Percentiles rank a stretch among this genome's conserved stretches.
Conservation (phyloP, 1,140 invertebrate genomes). For the Atta colombica region DNA sequence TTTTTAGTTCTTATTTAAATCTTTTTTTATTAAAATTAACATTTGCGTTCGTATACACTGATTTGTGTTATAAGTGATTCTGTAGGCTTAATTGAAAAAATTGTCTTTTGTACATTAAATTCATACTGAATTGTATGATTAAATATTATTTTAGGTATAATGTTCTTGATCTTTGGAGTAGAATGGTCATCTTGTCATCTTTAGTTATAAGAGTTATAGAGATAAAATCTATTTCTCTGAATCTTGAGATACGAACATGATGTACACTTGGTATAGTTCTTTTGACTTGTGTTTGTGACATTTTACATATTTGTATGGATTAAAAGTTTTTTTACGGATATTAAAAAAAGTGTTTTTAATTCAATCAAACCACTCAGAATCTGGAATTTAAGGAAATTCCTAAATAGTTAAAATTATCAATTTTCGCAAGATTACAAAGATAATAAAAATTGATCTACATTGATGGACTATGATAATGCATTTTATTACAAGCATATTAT, state of each 20-base stretch:
- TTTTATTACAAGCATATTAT: too few species aligned
- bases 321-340: neutral
- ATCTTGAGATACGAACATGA: neutral
- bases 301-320: constrained; percentile 12
- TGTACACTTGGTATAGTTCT: neutral
- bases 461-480: too few species aligned
- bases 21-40: neutral
- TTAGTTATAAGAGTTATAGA: neutral
- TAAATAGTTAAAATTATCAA: too few species aligned
- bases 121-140: neutral
- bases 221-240: constrained; percentile 1
- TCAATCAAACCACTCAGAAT: neutral
- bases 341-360: neutral
- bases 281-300: neutral
- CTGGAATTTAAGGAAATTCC: neutral
- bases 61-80: neutral
- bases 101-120: neutral
- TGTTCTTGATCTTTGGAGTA: neutral
- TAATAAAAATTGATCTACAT: too few species aligned
- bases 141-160: constrained; percentile 20
- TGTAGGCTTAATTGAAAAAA: neutral
- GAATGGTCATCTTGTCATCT: neutral
- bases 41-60: neutral
- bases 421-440: too few species aligned
- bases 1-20: neutral